Base-by-base conservation (phyloP, 2,888 invertebrate genomes). In the Silvanus unidentatus region DNA sequence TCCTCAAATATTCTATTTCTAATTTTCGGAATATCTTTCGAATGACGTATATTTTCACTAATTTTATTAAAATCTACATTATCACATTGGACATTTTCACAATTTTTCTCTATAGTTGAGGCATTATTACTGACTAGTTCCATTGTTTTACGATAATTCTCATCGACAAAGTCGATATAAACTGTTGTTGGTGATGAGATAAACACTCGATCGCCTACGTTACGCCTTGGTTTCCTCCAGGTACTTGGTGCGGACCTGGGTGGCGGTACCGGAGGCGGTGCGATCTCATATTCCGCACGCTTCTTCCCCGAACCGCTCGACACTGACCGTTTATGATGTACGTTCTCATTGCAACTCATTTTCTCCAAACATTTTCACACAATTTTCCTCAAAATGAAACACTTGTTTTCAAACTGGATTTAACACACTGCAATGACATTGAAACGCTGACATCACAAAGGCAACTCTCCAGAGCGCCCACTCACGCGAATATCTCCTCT, bases 131-230 rank as follows among this genome's bases (percentile, higher is more conserved):
- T 32, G 37, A 37, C 37, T 37, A 37, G 37, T 37, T 37, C 15
- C 4, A 10, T 16, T 6, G 37, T 15, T 37, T 37, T 29, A 45
- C 43, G 44, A 52, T 37, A 53, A 45, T 64, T 62, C 14, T 57
- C 55, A 40, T 66, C 65, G 13, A 39, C 46, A 44, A 50, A 63
- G 34, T 63, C 63, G 14, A 80, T 68, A 63, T 77, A 78, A 43
- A 80, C 74, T 56, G 66, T 75, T 43, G 79, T 76, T 35, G 78
- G 72, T 15, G 79, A 80, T 12, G 79, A 73, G 57, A 81, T 73
- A 55, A 71, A 77, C 48, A 81, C 80, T 71, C 75, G 75, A 65
- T 80, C 81, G 61, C 78, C 80, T 57, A 77, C 75, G 63, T 78
- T 76, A 63, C 76, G 71, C 57, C 79, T 73, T 43, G 76, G 74